Evolutionary conservation across 2,797 vertebrate genomes (phyloP).

Genomic region (Scyliorhinus canicula): DNA sequence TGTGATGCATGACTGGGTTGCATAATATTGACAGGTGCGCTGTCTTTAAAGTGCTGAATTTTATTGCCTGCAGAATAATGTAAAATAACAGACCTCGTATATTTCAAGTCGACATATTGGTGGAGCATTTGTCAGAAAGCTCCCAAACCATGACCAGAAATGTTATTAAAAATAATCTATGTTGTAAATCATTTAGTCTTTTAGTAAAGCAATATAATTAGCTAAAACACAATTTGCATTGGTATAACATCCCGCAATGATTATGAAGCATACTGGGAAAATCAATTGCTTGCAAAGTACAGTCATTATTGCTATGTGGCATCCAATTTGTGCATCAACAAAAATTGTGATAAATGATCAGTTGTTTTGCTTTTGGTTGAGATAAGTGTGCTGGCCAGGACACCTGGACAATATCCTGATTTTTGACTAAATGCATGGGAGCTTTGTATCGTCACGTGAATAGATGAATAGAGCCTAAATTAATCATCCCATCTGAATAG

Average conservation of each 20-base stretch:
- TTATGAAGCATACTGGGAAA: background rate
- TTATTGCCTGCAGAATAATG: background rate
- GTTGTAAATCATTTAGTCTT: background rate
- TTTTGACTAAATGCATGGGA: background rate
- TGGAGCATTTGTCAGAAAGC: background rate
- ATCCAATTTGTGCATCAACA: background rate
- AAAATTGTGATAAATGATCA: background rate
- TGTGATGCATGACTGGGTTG: background rate
- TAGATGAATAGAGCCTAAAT: background rate
- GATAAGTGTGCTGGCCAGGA: background rate
- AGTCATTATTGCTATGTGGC: background rate
- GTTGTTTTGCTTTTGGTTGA: background rate
- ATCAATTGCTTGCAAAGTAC: background rate
- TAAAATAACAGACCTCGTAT: background rate
- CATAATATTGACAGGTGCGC: background rate
- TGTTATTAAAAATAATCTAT: background rate
- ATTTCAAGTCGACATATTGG: background rate
- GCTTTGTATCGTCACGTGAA: background rate
- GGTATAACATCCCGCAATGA: background rate
- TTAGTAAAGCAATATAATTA: background rate
- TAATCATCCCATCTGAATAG: background rate
- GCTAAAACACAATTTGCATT: background rate
- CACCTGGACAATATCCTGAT: background rate
- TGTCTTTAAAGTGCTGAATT: background rate
- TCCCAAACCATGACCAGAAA: background rate